Percentiles rank a stretch among this genome's conserved stretches.
Conservation (phyloP, 2,797 vertebrate genomes). For the Phoebastria nigripes region DNA sequence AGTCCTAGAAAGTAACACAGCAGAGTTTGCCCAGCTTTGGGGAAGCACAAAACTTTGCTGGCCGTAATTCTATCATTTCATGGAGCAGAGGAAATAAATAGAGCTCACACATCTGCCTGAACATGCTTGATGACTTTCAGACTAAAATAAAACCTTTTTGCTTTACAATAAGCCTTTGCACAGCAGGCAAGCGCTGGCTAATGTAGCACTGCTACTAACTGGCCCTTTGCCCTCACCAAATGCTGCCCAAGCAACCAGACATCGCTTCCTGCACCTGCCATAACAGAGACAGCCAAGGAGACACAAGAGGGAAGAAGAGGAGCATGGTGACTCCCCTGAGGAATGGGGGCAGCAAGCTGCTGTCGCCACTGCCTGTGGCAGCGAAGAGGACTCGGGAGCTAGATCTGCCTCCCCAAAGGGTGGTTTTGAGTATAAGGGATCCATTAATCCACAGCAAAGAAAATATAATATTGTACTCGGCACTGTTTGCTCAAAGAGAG, state of each 20-base stretch:
- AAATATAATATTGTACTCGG: fast-evolving
- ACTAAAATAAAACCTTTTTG: background rate
- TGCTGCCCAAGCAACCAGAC: background rate
- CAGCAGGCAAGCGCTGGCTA: background rate
- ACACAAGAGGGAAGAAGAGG: fast-evolving
- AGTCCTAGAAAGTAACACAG: background rate
- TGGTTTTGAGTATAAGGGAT: background rate
- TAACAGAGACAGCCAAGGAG: fast-evolving
- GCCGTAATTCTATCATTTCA: background rate
- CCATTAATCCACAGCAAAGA: background rate
- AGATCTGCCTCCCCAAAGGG: background rate
- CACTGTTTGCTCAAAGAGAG: fast-evolving
- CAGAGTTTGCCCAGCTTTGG: background rate
- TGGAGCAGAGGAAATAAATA: background rate
- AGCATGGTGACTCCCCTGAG: fast-evolving
- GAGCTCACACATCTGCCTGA: background rate
- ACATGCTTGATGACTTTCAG: background rate
- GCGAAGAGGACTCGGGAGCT: background rate
- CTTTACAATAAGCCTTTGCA: background rate
- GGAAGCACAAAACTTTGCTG: background rate
- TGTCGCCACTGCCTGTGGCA: background rate
- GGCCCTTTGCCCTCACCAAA: background rate
- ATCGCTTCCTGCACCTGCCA: background rate
- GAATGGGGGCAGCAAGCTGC: background rate
- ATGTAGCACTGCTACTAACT: background rate